A percentile compares a stretch with the other conserved stretches of the same genome.
phyloP scores from a whole-genome alignment of 2,797 vertebrate species.

The Epinephelus coioides region DNA sequence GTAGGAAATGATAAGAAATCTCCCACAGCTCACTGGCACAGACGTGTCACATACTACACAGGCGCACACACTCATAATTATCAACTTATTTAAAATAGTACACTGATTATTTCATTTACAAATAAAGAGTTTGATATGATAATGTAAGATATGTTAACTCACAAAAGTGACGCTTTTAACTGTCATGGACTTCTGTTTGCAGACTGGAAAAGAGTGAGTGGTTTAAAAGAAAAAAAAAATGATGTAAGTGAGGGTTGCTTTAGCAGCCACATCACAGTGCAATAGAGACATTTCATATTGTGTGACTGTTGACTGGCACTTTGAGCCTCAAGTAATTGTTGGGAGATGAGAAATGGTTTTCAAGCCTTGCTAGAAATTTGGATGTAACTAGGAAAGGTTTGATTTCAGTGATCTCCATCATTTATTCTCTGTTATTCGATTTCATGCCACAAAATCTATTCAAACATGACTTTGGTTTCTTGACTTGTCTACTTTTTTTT shows the following conservation, averaged over 20 bases:
- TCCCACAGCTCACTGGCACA: constrained; percentile 57
- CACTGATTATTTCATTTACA: constrained; percentile 81
- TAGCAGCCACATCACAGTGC: constrained; percentile 75
- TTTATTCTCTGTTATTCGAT: constrained; percentile 54
- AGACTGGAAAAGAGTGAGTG: constrained; percentile 62
- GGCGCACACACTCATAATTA: constrained; percentile 55
- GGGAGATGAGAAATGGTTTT: constrained; percentile 44
- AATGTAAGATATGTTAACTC: constrained; percentile 63
- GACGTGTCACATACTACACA: constrained; percentile 66
- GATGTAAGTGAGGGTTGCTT: constrained; percentile 62
- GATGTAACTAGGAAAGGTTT: constrained; percentile 43
- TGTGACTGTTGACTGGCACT: constrained; percentile 70
- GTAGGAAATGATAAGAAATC: constrained; percentile 61
- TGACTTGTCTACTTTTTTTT: constrained; percentile 36
- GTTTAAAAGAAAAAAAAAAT: constrained; percentile 34
- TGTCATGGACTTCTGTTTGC: constrained; percentile 59
- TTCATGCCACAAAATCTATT: constrained; percentile 54
- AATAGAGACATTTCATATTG: constrained; percentile 79
- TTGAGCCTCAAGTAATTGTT: constrained; percentile 65
- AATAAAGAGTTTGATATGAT: constrained; percentile 57
- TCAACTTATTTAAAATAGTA: constrained; percentile 81
- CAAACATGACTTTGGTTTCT: constrained; percentile 52
- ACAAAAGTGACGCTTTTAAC: constrained; percentile 48
- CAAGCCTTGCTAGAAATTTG: constrained; percentile 56
- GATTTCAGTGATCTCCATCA: constrained; percentile 49